These are phyloP conservation scores for Frankliniella intonsa DNA, from an alignment of 2,888 invertebrate genomes.

Conservation along the genomic window DNA sequence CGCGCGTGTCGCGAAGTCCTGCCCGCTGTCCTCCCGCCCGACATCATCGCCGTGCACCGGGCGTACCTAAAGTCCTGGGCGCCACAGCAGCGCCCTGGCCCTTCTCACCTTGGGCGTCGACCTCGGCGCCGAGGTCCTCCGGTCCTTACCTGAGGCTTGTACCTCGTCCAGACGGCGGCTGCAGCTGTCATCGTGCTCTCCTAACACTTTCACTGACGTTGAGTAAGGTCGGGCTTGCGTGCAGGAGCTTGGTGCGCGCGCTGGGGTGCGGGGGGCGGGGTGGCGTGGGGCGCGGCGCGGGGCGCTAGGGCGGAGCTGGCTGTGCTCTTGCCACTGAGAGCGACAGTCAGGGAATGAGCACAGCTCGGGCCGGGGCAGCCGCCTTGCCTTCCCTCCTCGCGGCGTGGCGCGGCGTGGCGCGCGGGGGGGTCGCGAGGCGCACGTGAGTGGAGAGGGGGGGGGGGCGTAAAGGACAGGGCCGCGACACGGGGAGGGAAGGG, in stretches of 20 bases:
- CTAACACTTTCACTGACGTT: neutral
- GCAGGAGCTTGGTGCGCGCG: neutral
- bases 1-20: too few species aligned
- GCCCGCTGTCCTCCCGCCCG: too few species aligned
- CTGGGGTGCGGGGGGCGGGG: neutral
- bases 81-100: too few species aligned
- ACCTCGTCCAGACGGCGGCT: conserved; percentile 1
- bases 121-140: too few species aligned
- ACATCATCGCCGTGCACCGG: too few species aligned
- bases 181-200: neutral
- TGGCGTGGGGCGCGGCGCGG: neutral
- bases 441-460: neutral
- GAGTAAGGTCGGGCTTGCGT: neutral
- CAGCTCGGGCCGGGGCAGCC: neutral
- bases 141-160: conserved; percentile 5
- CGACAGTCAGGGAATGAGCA: conserved; percentile 3
- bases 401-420: neutral
- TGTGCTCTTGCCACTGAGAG: conserved; percentile 15
- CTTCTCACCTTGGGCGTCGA: too few species aligned
- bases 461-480: neutral
- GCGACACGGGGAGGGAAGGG: neutral
- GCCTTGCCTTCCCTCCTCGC: neutral
- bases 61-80: too few species aligned
- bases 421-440: neutral
- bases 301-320: neutral